Evolutionary conservation across 2,888 invertebrate species (phyloP).

Genomic region (Clusia tigrina): DNA sequence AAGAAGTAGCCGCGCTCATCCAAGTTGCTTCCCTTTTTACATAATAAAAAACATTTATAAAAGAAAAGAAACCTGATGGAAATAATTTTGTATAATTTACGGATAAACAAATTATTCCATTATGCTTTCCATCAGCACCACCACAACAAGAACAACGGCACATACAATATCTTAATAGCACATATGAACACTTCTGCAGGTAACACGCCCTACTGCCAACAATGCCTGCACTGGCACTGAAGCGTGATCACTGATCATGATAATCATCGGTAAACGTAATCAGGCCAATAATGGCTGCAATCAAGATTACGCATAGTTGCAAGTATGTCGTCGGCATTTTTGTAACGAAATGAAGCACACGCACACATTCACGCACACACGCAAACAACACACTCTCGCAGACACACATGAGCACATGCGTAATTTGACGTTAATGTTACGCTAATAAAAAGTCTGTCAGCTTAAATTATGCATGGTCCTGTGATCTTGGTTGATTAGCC

Average conservation of each 20-base stretch:
- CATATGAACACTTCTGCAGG: not conserved
- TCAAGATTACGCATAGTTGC: slow-evolving; percentile 4
- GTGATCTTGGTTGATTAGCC: slow-evolving; percentile 13
- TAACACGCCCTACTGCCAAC: slow-evolving; percentile 25
- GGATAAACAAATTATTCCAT: slow-evolving; percentile 12
- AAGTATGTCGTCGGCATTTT: slow-evolving; percentile 20
- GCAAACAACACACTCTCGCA: no score
- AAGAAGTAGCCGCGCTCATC: no score
- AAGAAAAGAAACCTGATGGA: not conserved
- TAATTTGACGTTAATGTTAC: slow-evolving; percentile 61
- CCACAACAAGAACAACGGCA: not conserved
- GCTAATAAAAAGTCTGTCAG: slow-evolving; percentile 61
- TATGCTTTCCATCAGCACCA: no score
- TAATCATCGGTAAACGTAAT: not conserved
- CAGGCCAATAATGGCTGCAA: slow-evolving; percentile 1
- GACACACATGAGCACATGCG: slow-evolving; percentile 40
- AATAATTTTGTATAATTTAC: slow-evolving; percentile 16
- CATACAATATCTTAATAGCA: not conserved
- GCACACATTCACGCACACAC: no score
- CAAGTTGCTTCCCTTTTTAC: no score
- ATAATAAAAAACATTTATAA: no score
- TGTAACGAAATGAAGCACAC: slow-evolving; percentile 47
- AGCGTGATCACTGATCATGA: not conserved
- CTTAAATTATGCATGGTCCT: slow-evolving; percentile 43
- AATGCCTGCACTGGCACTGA: not conserved